These are phyloP conservation scores for Proteles cristata DNA, from an alignment of 2,113 vertebrate species.

Conservation along the genomic window DNA sequence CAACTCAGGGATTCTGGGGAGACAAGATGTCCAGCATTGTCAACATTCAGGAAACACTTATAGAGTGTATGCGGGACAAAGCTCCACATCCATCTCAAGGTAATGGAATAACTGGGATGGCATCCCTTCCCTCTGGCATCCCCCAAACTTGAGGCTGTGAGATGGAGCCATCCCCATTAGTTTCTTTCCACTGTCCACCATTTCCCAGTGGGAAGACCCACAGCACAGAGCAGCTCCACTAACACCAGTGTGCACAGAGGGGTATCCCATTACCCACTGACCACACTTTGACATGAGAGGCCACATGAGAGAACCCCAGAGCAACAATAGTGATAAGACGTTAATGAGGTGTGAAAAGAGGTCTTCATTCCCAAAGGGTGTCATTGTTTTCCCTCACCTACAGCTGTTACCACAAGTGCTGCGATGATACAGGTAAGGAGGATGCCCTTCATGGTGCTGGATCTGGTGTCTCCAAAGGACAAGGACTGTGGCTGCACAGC, in stretches of 20 bases:
- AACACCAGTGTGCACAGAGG: background rate
- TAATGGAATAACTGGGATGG: background rate
- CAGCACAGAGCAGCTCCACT: background rate
- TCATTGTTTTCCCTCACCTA: conserved; percentile 18
- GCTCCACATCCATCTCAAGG: background rate
- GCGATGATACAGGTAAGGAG: background rate
- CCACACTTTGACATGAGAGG: background rate
- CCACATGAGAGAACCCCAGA: background rate
- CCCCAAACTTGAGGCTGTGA: background rate
- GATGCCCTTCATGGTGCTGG: background rate
- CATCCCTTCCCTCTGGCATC: too few species aligned
- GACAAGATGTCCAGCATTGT: background rate
- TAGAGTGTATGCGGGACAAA: background rate
- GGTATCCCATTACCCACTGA: background rate
- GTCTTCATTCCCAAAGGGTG: background rate
- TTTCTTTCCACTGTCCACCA: background rate
- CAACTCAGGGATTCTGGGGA: conserved; percentile 24
- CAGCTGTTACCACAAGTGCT: rapidly evolving
- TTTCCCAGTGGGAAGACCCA: background rate
- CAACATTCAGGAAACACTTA: background rate
- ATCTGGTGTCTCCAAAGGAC: background rate
- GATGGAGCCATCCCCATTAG: background rate
- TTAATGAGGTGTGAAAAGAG: background rate
- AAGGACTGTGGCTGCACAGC: background rate
- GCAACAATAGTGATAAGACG: background rate